These are phyloP conservation scores for Notarius quadriscutis DNA, from an alignment of 2,113 vertebrate species.

Conservation along the genomic window DNA sequence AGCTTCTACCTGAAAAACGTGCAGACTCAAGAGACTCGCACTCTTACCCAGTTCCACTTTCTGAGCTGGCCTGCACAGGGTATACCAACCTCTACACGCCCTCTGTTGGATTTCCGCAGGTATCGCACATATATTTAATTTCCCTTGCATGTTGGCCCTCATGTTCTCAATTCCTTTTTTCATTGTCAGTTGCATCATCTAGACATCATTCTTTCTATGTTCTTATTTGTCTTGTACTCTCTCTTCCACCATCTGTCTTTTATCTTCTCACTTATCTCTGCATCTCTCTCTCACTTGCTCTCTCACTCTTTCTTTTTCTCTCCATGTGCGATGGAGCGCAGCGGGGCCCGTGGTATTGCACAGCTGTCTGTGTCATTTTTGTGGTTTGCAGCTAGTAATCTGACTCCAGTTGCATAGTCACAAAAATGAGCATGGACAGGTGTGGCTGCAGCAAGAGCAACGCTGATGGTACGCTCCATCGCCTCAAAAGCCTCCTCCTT, in stretches of 20 bases:
- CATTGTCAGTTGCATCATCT: background rate
- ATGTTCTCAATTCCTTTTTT: background rate
- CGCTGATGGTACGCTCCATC: slow-evolving; percentile 56
- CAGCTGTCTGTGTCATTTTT: slow-evolving; percentile 58
- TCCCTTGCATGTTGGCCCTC: background rate
- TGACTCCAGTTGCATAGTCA: slow-evolving; percentile 59
- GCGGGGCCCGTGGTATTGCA: slow-evolving; percentile 52
- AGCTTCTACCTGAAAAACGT: slow-evolving; percentile 99
- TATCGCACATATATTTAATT: slow-evolving; percentile 57
- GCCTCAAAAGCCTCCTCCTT: slow-evolving; percentile 30
- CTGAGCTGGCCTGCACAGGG: slow-evolving; percentile 96
- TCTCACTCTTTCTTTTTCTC: background rate
- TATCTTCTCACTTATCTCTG: background rate
- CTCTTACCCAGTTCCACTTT: slow-evolving; percentile 98
- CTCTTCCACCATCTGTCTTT: slow-evolving; percentile 6
- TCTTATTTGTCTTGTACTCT: background rate
- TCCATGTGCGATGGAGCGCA: slow-evolving; percentile 51
- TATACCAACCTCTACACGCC: slow-evolving; percentile 89
- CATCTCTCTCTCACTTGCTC: slow-evolving; percentile 9
- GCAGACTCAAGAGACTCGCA: slow-evolving; percentile 94
- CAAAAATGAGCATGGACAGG: slow-evolving; percentile 59
- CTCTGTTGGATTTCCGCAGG: slow-evolving; percentile 97
- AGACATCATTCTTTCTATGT: background rate
- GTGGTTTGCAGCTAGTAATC: slow-evolving; percentile 59
- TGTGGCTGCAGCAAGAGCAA: slow-evolving; percentile 55